Conservation (phyloP, 2,888 invertebrate species). For the Cosmopolites sordidus region DNA sequence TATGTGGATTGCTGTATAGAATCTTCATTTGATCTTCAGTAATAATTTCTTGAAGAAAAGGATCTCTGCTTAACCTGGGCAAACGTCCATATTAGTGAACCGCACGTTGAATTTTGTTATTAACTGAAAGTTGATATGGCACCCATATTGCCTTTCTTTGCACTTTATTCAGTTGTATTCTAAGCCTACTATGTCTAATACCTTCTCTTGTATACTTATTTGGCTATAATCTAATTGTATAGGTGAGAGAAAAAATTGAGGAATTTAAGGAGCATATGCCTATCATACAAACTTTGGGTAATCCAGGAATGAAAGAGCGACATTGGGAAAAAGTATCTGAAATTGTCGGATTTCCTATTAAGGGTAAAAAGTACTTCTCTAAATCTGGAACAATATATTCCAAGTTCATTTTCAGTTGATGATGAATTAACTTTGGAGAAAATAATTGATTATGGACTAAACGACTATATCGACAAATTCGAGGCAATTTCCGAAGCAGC, state of each 20-base stretch:
- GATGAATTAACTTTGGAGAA: conserved; percentile 77
- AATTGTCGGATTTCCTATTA: conserved; percentile 88
- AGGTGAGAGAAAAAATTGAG: conserved; percentile 68
- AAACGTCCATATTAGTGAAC: no score
- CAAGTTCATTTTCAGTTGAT: conserved; percentile 54
- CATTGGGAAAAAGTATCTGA: conserved; percentile 96
- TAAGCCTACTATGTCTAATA: no score
- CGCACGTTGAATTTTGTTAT: no score
- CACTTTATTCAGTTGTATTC: no score
- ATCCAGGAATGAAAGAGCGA: conserved; percentile 86
- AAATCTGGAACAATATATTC: no score
- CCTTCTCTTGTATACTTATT: no score
- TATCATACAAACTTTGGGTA: conserved; percentile 88
- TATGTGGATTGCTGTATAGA: no score
- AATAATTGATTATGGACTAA: conserved; percentile 85
- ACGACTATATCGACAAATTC: conserved; percentile 84
- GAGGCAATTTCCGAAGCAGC: conserved; percentile 91
- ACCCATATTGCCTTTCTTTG: no score
- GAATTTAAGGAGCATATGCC: conserved; percentile 85
- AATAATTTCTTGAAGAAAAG: no score
- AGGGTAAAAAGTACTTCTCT: conserved; percentile 36
- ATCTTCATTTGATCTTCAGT: no score
- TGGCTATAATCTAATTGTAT: conserved; percentile 7
- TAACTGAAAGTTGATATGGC: no score
- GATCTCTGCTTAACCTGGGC: no score